Evolutionary conservation across 2,888 invertebrate species (phyloP).

Genomic region (Watsonalla binaria): DNA sequence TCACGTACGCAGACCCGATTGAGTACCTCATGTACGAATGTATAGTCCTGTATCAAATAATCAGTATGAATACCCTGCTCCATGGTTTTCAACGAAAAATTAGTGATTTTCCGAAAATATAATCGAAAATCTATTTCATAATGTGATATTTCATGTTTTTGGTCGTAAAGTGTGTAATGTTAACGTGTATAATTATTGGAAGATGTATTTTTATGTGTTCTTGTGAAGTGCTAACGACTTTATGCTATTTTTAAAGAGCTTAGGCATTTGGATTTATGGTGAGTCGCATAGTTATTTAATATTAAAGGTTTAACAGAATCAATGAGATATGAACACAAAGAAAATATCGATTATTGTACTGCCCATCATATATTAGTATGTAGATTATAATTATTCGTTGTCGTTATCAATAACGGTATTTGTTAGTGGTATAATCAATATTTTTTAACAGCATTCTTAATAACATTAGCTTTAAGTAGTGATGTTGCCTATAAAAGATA

Average conservation of each 20-base stretch:
- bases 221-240: not conserved
- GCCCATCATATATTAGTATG: too few species aligned
- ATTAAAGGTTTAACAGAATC: not conserved
- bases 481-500: too few species aligned
- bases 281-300: not conserved
- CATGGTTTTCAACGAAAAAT: slow-evolving; percentile 6
- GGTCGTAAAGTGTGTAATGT: slow-evolving; percentile 2
- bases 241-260: not conserved
- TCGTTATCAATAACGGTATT: too few species aligned
- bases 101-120: slow-evolving; percentile 4
- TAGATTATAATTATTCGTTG: too few species aligned
- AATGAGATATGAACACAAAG: too few species aligned
- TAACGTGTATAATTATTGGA: not conserved
- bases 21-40: slow-evolving; percentile 51
- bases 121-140: not conserved
- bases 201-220: not conserved
- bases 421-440: too few species aligned
- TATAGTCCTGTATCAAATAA: slow-evolving; percentile 60
- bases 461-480: too few species aligned
- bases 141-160: slow-evolving; percentile 5
- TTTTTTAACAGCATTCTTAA: too few species aligned
- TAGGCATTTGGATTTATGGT: not conserved
- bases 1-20: slow-evolving; percentile 22
- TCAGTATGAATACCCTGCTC: slow-evolving; percentile 51
- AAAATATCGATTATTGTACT: too few species aligned